Base-by-base conservation (phyloP, 2,113 vertebrate species). In the Syngnathus typhle region DNA sequence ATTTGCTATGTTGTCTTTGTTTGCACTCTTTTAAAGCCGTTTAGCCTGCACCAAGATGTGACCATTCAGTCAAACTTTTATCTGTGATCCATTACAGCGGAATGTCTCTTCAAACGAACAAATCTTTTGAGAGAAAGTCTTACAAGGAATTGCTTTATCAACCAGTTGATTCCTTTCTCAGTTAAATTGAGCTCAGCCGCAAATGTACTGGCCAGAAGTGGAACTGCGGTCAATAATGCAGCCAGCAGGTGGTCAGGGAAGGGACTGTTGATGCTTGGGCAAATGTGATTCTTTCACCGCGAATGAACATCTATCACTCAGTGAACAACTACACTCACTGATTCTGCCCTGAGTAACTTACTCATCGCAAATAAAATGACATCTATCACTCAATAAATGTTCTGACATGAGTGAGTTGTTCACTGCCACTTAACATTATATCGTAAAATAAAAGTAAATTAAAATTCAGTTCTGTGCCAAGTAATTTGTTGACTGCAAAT, bases 1-100 rank as follows among this genome's bases (percentile, higher is more conserved):
- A 67, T 11, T 2, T 27, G 10, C 16, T 27, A 43, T 15, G 44
- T 62, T 62, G 41, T 44, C 60, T 62, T 62, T 23, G 6, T 62
- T 62, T 16, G 0, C 6, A 23, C n/a, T 2, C 3, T 43, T 44
- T 62, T 12, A 38, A 38, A 21, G 60, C 52, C 32, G 54, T 70
- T 15, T 13, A 38, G 47, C 51, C 41, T 56, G 27, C 60, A 73
- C 38, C 36, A 21, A 73, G 62, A 83, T 74, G 54, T 61, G 63
- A 79, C 62, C 56, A 54, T 64, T 15, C 7, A 36, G 75, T 82
- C 60, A 77, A 82, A 74, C 56, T 3, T 43, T 60, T 49, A 43
- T 79, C 46, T 64, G 64, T 65, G 44, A 77, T 78, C 65, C 41
- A n/a, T 75, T 32, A 41, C 56, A 60, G 65, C 54, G 15, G 46